Evolutionary conservation across 1,140 invertebrate species (phyloP).

Genomic region (Drosophila kepulauana): DNA sequence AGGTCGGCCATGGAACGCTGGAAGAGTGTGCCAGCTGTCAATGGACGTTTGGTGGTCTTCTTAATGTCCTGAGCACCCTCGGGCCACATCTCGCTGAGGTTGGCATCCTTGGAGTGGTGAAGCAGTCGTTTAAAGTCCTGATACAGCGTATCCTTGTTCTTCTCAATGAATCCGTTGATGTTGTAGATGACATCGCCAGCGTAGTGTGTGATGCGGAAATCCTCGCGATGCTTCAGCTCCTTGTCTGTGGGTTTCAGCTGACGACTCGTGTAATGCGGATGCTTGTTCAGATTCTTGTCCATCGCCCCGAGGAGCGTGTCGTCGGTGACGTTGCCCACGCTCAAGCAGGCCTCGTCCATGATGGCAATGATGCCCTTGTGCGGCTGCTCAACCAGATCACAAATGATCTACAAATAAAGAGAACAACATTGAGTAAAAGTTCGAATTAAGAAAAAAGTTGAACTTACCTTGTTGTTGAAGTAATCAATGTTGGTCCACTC

Average conservation of each 20-base stretch:
- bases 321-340: constrained; percentile 96
- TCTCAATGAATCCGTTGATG: constrained; percentile 96
- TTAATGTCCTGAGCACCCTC: constrained; percentile 96
- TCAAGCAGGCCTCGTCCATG: constrained; percentile 97
- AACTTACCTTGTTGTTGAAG: constrained; percentile 93
- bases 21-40: constrained; percentile 97
- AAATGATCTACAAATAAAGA: constrained; percentile 88
- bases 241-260: constrained; percentile 93
- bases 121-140: constrained; percentile 98
- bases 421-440: neutral
- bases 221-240: constrained; percentile 91
- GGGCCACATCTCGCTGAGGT: constrained; percentile 96
- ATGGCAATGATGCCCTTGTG: constrained; percentile 97
- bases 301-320: constrained; percentile 96
- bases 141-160: constrained; percentile 97
- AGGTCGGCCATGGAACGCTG: constrained; percentile 97
- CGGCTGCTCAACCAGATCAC: constrained; percentile 95
- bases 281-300: constrained; percentile 94
- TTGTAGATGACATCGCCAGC: constrained; percentile 98
- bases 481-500: constrained; percentile 96
- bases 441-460: too few species aligned
- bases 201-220: constrained; percentile 96
- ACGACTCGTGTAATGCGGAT: constrained; percentile 96
- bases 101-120: constrained; percentile 91
- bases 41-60: constrained; percentile 96